Evolutionary conservation across 2,797 vertebrate species (phyloP).

Genomic region (Anabas testudineus): DNA sequence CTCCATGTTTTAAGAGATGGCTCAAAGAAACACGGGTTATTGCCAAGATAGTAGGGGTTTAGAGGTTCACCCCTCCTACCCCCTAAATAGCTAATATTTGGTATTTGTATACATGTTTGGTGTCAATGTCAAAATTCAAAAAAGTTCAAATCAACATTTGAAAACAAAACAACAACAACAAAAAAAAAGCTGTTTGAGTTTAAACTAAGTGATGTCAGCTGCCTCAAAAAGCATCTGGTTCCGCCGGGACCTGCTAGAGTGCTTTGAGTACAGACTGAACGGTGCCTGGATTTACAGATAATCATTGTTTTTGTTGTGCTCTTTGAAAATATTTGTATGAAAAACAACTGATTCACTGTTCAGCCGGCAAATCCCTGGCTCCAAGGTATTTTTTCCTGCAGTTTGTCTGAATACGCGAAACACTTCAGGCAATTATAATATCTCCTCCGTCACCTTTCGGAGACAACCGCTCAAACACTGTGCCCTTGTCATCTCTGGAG

Average conservation of each 20-base stretch:
- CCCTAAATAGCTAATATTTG: too few species aligned
- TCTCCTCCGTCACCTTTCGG: conserved; percentile 27
- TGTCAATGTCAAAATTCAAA: too few species aligned
- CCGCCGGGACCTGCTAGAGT: conserved; percentile 19
- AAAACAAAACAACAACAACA: too few species aligned
- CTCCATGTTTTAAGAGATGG: too few species aligned
- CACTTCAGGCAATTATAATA: conserved; percentile 29
- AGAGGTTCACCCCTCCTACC: too few species aligned
- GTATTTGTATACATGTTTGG: too few species aligned
- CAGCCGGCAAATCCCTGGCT: neutral
- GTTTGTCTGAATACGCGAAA: conserved; percentile 29
- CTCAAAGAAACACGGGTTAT: too few species aligned
- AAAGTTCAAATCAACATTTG: too few species aligned
- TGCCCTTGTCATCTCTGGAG: conserved; percentile 38
- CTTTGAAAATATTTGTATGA: neutral
- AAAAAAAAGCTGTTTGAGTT: too few species aligned
- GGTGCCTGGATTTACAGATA: conserved; percentile 26
- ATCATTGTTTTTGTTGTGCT: neutral
- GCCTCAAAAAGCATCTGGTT: conserved; percentile 19
- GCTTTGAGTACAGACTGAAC: conserved; percentile 24
- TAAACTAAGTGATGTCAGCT: conserved; percentile 29
- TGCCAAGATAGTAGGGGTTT: too few species aligned
- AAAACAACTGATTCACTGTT: neutral
- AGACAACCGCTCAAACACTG: conserved; percentile 19
- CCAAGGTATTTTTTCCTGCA: conserved; percentile 29